These are phyloP conservation scores for Acleris emargana DNA, from an alignment of 2,888 invertebrate genomes.

Conservation along the genomic window DNA sequence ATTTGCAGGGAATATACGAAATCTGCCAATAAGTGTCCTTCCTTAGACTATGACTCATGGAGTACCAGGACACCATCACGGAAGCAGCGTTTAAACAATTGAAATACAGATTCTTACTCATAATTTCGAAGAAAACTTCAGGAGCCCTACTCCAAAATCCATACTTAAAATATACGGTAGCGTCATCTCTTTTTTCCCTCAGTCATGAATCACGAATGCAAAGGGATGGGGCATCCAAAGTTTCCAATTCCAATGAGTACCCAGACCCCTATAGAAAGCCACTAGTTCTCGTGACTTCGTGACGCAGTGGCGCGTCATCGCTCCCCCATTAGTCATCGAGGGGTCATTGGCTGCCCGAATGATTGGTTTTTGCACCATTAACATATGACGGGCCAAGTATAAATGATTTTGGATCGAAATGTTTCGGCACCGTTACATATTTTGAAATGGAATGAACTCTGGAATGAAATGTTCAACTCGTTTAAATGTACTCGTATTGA, in stretches of 20 bases:
- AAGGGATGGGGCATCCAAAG: background rate
- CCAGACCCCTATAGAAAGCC: slow-evolving; percentile 1
- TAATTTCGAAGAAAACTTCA: too few species aligned
- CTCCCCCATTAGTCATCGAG: slow-evolving; percentile 22
- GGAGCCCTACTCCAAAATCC: too few species aligned
- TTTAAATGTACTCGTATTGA: too few species aligned
- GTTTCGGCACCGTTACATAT: slow-evolving; percentile 4
- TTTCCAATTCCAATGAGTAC: background rate
- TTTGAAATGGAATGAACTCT: background rate
- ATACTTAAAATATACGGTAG: too few species aligned
- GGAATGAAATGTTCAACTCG: background rate
- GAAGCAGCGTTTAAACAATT: too few species aligned
- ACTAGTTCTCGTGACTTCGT: slow-evolving; percentile 12
- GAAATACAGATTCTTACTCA: too few species aligned
- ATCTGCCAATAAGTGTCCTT: too few species aligned
- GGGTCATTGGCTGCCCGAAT: slow-evolving; percentile 25
- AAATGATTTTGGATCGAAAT: slow-evolving; percentile 6
- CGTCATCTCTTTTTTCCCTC: too few species aligned
- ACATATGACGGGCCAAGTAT: background rate
- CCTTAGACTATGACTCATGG: too few species aligned
- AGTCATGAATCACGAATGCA: background rate
- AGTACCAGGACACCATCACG: too few species aligned
- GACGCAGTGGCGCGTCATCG: slow-evolving; percentile 21
- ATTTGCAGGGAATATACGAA: too few species aligned
- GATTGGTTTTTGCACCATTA: slow-evolving; percentile 17